Evolutionary conservation across 2,113 vertebrate species (phyloP), one percentile per base, ranked within the genome.

Genomic region (Eira barbara): DNA sequence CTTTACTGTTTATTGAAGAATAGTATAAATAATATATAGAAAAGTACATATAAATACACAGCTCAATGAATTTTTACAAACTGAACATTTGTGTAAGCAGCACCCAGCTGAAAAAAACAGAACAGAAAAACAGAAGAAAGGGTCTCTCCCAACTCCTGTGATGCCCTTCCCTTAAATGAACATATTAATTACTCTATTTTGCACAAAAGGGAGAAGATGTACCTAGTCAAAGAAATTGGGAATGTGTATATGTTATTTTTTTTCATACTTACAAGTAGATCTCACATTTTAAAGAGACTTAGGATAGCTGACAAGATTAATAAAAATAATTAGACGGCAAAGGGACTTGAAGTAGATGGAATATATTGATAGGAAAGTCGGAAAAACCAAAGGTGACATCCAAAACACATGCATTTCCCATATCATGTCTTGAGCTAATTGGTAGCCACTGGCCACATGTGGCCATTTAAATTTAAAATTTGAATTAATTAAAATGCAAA

Each of bases 381-480:
- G n/a, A 71, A 55, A 25, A 78, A 55, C 25, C 42, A 65, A 57
- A 14, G 8, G 18, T 47, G 21, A n/a, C 34, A 31, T 36, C 9
- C 39, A 45, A n/a, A 59, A 45, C 34, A 4, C 57, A 6, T 18
- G 42, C 23, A 39, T 92, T 81, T 80, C 31, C 73, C 45, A 0
- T 36, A 27, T 27, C 7, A 8, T 29, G 15, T 39, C 83, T 63
- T 47, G 23, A 76, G n/a, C 59, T 57, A 7, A 6, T 55, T 23
- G 25, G 49, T 39, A 76, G 63, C 36, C 57, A 59, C 1, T 27
- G 78, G 55, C 47, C 31, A 13, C 31, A 9, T 14, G 17, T 55
- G 20, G 31, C 61, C 49, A 34, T 49, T 90, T 71, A 47, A 86
- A 91, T 78, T 83, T 55, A 91, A 93, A 71, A 39, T 71, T 76